Conservation (phyloP, 2,888 invertebrate species). For the Steromphala cineraria region DNA sequence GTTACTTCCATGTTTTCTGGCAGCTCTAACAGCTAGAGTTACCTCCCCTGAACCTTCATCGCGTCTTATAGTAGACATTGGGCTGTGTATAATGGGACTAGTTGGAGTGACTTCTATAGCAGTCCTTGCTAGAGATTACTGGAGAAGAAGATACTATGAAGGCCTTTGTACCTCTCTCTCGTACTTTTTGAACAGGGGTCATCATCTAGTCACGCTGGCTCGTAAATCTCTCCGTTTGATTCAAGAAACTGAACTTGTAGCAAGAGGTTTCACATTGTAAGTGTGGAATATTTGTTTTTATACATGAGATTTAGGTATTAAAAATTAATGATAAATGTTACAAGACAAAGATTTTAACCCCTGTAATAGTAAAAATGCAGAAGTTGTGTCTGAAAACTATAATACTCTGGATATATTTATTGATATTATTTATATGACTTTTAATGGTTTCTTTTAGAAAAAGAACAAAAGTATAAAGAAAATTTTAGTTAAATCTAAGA, state of each 20-base stretch:
- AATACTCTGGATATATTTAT: too few species aligned
- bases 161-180: not conserved
- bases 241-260: conserved; percentile 68
- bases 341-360: too few species aligned
- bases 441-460: too few species aligned
- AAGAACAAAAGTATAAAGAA: too few species aligned
- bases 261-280: conserved; percentile 68
- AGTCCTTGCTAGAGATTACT: not conserved
- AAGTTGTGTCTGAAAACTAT: too few species aligned
- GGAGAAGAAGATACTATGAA: conserved; percentile 1
- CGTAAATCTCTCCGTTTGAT: conserved; percentile 58
- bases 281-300: conserved; percentile 27
- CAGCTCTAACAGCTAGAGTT: not conserved
- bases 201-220: conserved; percentile 24
- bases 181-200: not conserved
- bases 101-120: conserved; percentile 16
- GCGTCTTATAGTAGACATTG: conserved; percentile 20
- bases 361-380: too few species aligned
- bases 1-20: not conserved
- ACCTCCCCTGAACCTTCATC: conserved; percentile 1
- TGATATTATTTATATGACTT: too few species aligned
- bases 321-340: too few species aligned
- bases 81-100: conserved; percentile 15
- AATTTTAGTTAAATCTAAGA: too few species aligned
- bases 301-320: too few species aligned